Evolutionary conservation across 2,113 vertebrate genomes (phyloP).

Genomic region (Stictonetta naevosa): DNA sequence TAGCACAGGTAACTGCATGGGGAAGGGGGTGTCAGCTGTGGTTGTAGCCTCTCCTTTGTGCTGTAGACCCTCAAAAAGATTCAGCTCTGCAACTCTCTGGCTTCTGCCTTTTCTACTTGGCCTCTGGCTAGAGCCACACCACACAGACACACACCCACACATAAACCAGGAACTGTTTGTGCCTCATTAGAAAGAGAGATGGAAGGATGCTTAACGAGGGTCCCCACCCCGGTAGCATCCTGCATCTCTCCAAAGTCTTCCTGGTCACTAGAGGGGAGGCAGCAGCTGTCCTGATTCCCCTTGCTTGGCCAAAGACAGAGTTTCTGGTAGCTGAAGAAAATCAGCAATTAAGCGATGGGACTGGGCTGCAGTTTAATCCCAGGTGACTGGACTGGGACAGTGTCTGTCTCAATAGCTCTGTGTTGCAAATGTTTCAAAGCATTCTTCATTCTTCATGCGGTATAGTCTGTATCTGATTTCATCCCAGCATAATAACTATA

Average conservation of each 20-base stretch:
- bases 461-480: conserved; percentile 38
- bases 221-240: background rate
- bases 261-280: background rate
- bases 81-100: conserved; percentile 34
- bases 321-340: conserved; percentile 2
- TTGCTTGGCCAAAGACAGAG: background rate
- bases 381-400: conserved; percentile 8
- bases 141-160: background rate
- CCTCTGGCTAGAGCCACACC: conserved; percentile 22
- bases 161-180: background rate
- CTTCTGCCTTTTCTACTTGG: conserved; percentile 47
- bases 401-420: conserved; percentile 41
- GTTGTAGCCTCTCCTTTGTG: conserved; percentile 46
- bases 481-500: conserved; percentile 34
- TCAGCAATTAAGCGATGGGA: background rate
- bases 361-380: conserved; percentile 4
- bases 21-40: conserved; percentile 43
- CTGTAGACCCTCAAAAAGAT: conserved; percentile 22
- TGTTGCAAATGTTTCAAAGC: conserved; percentile 25
- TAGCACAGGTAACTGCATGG: conserved; percentile 83
- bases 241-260: background rate
- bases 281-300: background rate
- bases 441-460: conserved; percentile 22
- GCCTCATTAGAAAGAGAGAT: conserved; percentile 15
- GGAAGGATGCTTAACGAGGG: conserved; percentile 13